Evolutionary conservation across 2,888 invertebrate genomes (phyloP), one percentile per base, ranked within the genome.

Genomic region (Ophion ventricosus): DNA sequence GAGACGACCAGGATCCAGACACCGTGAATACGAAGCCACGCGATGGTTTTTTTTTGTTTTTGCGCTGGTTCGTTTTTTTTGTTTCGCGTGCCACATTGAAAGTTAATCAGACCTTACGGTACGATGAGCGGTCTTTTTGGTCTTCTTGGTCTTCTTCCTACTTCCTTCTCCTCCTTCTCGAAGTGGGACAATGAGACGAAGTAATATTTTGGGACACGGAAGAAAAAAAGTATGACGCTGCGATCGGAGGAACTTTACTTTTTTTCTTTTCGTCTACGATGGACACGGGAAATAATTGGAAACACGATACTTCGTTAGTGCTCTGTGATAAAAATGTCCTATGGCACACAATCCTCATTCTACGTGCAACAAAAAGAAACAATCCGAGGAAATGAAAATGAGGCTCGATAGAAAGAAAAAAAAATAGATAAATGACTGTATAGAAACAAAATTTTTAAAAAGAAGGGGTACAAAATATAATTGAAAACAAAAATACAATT

Each of bases 1-100:
- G 88, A 89, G 85, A 86, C 83, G n/a, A 43, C 56, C 25, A 57
- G n/a, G 67, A 49, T 40, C 2, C 35, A 67, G 66, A 76, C 56
- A 40, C n/a, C 54, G 35, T 20, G 70, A 63, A 56, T 63, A 70
- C 40, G 69, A 29, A 20, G 23, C 56, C 64, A 35, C 56, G 49
- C 14, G 49, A 14, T 49, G 40, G 64, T 23, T 23, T 73, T 61
- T 4, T 43, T 61, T 57, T n/a, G 11, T 49, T 49, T 3, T 49
- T 49, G 14, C 49, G 17, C 49, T 8, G 35, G 35, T 49, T 14
- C 14, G 49, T 17, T 25, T 49, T 25, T 49, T 72, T 57, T 70
- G 23, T 67, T 49, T 20, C 40, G 7, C 54, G 57, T 43, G 10
- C 43, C 61, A 61, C 63, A 63, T 49, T 26, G 20, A 49, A 74